Conservation (phyloP, 2,113 vertebrate species). For the Phrynocephalus versicolor region DNA sequence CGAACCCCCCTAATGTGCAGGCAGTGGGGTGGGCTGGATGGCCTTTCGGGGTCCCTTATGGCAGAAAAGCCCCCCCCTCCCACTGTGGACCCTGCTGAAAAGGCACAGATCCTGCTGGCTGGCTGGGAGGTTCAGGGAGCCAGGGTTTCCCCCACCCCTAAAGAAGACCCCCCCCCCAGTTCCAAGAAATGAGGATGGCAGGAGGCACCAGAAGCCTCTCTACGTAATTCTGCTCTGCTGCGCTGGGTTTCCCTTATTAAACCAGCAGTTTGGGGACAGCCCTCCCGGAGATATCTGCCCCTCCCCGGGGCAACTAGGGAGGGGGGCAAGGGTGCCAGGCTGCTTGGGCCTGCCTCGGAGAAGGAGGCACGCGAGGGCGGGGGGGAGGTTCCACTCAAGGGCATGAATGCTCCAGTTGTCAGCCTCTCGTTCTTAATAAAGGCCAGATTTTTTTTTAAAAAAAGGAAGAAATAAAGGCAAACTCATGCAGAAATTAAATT, state of each 20-base stretch:
- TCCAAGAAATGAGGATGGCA: no score
- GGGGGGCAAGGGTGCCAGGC: neutral
- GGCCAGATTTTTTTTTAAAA: conserved; percentile 28
- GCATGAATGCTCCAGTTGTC: conserved; percentile 54
- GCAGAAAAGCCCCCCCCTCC: neutral
- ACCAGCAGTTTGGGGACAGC: neutral
- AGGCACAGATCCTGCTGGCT: neutral
- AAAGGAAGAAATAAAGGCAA: neutral
- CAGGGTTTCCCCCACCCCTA: no score
- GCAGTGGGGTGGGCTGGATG: neutral
- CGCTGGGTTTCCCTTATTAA: neutral
- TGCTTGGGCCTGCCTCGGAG: neutral
- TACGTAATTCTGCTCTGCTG: no score
- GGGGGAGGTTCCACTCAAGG: conserved; percentile 23
- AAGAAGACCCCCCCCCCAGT: no score
- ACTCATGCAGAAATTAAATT: neutral
- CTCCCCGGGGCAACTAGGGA: no score
- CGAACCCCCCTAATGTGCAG: neutral
- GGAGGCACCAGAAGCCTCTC: no score
- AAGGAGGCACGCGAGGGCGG: neutral
- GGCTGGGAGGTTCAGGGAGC: no score
- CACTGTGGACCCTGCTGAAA: no score
- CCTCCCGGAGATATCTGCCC: no score
- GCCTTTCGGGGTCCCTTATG: neutral
- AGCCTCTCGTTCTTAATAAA: conserved; percentile 36